These are phyloP conservation scores for Drosophila putrida DNA, from an alignment of 2,888 invertebrate genomes.

Conservation along the genomic window DNA sequence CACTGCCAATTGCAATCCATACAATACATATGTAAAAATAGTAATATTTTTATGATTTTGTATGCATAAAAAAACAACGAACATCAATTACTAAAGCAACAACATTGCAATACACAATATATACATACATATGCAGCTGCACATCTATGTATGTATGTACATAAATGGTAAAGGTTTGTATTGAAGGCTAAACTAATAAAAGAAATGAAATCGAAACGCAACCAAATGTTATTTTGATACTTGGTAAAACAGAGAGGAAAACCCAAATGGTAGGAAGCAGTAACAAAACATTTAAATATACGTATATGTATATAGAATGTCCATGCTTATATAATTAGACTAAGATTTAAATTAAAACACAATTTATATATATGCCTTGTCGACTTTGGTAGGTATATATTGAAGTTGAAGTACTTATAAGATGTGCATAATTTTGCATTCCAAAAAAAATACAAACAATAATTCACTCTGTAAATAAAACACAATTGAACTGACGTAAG, in stretches of 20 bases:
- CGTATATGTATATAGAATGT: slow-evolving; percentile 38
- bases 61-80: slow-evolving; percentile 48
- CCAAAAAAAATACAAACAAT: slow-evolving; percentile 33
- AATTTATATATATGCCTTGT: slow-evolving; percentile 47
- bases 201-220: slow-evolving; percentile 26
- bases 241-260: slow-evolving; percentile 63
- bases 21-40: slow-evolving; percentile 16
- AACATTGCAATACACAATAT: slow-evolving; percentile 31
- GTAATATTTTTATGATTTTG: slow-evolving; percentile 48
- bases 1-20: slow-evolving; percentile 13
- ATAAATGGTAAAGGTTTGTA: slow-evolving; percentile 59
- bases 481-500: slow-evolving; percentile 70
- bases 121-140: slow-evolving; percentile 7
- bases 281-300: slow-evolving; percentile 11
- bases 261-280: slow-evolving; percentile 21
- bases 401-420: slow-evolving; percentile 29
- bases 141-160: slow-evolving; percentile 10
- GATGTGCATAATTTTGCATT: slow-evolving; percentile 30
- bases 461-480: slow-evolving; percentile 67
- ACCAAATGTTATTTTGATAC: slow-evolving; percentile 67
- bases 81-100: slow-evolving; percentile 35
- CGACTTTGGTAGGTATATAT: slow-evolving; percentile 53
- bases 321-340: slow-evolving; percentile 33
- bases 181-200: slow-evolving; percentile 25
- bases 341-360: slow-evolving; percentile 28